These are phyloP conservation scores for Leptobrachium ailaonicum DNA, from an alignment of 2,113 vertebrate genomes.

Conservation along the genomic window DNA sequence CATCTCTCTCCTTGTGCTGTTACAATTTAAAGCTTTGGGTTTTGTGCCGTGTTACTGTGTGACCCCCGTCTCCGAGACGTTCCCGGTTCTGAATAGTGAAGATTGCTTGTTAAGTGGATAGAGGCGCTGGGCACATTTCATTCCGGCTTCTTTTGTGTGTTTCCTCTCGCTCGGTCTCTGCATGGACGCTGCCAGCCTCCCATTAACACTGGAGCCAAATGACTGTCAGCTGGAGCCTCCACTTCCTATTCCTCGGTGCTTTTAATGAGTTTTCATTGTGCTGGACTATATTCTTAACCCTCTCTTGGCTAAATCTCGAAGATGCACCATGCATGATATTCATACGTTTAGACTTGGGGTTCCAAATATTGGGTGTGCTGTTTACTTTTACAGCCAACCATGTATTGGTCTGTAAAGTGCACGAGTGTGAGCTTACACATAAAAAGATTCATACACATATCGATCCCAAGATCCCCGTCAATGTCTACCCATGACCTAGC, in stretches of 20 bases:
- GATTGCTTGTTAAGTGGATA: conserved; percentile 49
- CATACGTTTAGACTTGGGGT: too few species aligned
- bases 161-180: conserved; percentile 45
- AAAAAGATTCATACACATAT: too few species aligned
- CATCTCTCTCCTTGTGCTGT: conserved; percentile 19
- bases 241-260: conserved; percentile 41
- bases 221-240: conserved; percentile 47
- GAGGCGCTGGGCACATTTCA: conserved; percentile 49
- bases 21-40: conserved; percentile 23
- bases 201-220: conserved; percentile 48
- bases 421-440: too few species aligned
- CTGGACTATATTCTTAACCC: conserved; percentile 36
- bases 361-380: too few species aligned
- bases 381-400: too few species aligned
- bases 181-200: conserved; percentile 47
- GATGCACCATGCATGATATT: too few species aligned
- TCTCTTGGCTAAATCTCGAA: conserved; percentile 13
- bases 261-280: conserved; percentile 50
- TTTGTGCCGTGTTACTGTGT: conserved; percentile 26
- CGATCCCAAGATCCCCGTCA: too few species aligned
- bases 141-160: conserved; percentile 48
- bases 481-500: too few species aligned
- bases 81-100: conserved; percentile 46
- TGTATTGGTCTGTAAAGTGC: too few species aligned
- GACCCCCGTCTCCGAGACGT: conserved; percentile 40